These are phyloP conservation scores for Molorchus minor DNA, from an alignment of 2,888 invertebrate species.

Conservation along the genomic window DNA sequence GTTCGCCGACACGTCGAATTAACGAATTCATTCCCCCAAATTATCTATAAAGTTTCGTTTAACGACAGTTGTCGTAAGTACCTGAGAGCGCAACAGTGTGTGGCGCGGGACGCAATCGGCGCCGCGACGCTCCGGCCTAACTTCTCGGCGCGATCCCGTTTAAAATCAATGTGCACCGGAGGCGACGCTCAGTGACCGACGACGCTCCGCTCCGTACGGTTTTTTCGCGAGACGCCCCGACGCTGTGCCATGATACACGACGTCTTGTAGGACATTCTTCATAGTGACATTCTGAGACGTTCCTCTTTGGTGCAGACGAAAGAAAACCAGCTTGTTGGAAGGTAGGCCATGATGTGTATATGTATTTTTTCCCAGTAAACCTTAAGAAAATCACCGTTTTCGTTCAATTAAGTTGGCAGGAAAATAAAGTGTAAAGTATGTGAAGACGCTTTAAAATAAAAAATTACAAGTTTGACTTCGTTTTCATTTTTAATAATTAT, in stretches of 20 bases:
- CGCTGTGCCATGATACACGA: slow-evolving; percentile 32
- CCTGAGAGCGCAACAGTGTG: slow-evolving; percentile 52
- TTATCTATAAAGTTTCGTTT: slow-evolving; percentile 25
- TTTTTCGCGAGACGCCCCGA: slow-evolving; percentile 17
- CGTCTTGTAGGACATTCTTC: slow-evolving; percentile 13
- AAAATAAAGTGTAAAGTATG: too few species aligned
- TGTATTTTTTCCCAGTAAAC: too few species aligned
- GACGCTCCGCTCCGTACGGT: slow-evolving; percentile 44
- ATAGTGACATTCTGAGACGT: too few species aligned
- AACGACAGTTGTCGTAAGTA: slow-evolving; percentile 17
- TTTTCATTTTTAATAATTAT: too few species aligned
- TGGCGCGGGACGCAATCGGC: slow-evolving; percentile 35
- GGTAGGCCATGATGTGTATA: too few species aligned
- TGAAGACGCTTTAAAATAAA: too few species aligned
- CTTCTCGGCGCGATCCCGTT: slow-evolving; percentile 52
- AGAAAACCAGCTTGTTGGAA: too few species aligned
- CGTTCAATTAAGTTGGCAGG: too few species aligned
- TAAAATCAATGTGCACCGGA: slow-evolving; percentile 59
- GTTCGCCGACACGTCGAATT: slow-evolving; percentile 1
- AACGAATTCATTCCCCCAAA: slow-evolving; percentile 11
- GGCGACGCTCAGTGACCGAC: slow-evolving; percentile 56
- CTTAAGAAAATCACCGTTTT: too few species aligned
- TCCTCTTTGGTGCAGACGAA: too few species aligned
- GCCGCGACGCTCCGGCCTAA: slow-evolving; percentile 47
- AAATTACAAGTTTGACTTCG: too few species aligned